phyloP scores from a whole-genome alignment of 2,888 invertebrate genomes.

The Orchesella flavescens region DNA sequence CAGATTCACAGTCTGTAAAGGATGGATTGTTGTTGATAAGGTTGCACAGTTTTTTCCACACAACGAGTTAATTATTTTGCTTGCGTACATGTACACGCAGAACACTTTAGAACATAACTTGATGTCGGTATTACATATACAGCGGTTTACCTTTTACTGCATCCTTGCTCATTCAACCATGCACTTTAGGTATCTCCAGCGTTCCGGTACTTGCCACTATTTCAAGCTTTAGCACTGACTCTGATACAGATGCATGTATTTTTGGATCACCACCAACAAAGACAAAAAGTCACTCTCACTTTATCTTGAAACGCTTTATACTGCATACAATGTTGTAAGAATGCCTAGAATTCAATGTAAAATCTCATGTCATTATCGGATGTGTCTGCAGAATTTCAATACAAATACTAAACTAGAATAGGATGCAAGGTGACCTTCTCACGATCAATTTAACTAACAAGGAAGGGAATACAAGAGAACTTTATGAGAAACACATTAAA shows the following conservation, averaged over 20 bases:
- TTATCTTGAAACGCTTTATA: background rate
- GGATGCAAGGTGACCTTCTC: constrained; percentile 63
- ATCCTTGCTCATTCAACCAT: constrained; percentile 19
- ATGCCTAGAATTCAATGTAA: constrained; percentile 9
- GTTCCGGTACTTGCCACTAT: background rate
- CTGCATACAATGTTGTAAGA: background rate
- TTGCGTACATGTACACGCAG: background rate
- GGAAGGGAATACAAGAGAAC: constrained; percentile 19
- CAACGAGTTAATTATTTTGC: constrained; percentile 29
- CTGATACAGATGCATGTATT: background rate
- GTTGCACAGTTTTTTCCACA: background rate
- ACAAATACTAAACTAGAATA: constrained; percentile 7
- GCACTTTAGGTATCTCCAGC: constrained; percentile 7
- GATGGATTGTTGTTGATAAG: constrained; percentile 39
- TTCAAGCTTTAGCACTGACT: background rate
- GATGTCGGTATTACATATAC: background rate
- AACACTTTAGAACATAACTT: constrained; percentile 1
- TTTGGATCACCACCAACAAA: too few relatives aligned
- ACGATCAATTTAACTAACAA: constrained; percentile 53
- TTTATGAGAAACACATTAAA: constrained; percentile 4
- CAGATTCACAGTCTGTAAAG: constrained; percentile 30
- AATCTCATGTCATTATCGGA: constrained; percentile 33
- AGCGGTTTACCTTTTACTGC: too few relatives aligned
- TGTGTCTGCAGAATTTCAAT: constrained; percentile 2
- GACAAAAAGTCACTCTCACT: too few relatives aligned